phyloP scores from a whole-genome alignment of 2,888 invertebrate species.

The Pegoplata infirma region DNA sequence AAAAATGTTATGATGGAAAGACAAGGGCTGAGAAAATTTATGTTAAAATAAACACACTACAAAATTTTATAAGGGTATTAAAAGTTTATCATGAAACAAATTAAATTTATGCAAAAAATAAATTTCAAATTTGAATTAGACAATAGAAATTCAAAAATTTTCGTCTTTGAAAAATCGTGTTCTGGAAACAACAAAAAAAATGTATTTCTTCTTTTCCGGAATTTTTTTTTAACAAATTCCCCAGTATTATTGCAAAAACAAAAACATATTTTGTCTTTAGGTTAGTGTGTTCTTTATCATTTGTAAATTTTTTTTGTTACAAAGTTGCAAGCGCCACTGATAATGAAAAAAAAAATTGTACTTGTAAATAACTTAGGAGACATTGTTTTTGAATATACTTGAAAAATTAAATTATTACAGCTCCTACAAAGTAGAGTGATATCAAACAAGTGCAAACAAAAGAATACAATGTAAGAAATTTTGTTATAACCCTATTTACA shows the following conservation, averaged over 20 bases:
- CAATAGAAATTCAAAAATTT: no score
- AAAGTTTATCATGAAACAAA: conserved; percentile 5
- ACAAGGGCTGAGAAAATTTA: not conserved
- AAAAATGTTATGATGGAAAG: not conserved
- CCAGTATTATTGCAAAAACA: no score
- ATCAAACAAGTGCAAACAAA: not conserved
- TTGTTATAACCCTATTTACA: no score
- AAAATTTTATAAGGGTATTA: conserved; percentile 35
- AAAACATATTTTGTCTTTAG: no score
- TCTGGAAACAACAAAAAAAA: no score
- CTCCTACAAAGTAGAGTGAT: not conserved
- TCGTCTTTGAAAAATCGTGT: no score
- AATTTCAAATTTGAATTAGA: not conserved
- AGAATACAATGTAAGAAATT: not conserved
- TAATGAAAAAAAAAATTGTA: conserved; percentile 24
- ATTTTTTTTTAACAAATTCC: no score
- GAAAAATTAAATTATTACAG: conserved; percentile 26
- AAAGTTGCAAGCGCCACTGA: conserved; percentile 57
- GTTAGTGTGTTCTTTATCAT: not conserved
- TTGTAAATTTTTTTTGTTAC: conserved; percentile 15
- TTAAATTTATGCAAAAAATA: not conserved
- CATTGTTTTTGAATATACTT: conserved; percentile 3
- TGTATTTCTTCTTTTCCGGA: no score
- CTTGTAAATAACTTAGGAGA: conserved; percentile 1
- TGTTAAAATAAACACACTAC: not conserved